A percentile compares a stretch with the other conserved stretches of the same genome.
These are phyloP conservation scores for Paelopatides confundens DNA, from an alignment of 53 echinoderm and acorn worm species.

Conservation along the genomic window DNA sequence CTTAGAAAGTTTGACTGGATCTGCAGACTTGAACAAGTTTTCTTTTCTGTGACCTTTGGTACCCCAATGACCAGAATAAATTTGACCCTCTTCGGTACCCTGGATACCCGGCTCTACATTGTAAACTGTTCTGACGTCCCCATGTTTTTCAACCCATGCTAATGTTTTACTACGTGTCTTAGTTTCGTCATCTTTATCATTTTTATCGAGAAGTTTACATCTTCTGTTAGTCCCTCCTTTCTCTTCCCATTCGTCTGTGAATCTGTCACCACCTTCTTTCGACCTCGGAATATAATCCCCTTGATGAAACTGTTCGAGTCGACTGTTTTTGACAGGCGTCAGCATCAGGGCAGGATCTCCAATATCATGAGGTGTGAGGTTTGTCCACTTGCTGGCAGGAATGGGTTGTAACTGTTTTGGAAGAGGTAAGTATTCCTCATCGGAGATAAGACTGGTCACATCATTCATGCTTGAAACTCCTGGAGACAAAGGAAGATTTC, in stretches of 20 bases:
- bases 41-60: not conserved
- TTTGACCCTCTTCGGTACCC: not conserved
- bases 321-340: conserved; percentile 21
- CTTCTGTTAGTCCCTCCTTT: not conserved
- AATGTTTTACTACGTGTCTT: not conserved
- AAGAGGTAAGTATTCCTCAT: conserved; percentile 43
- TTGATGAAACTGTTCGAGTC: not conserved
- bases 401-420: conserved; percentile 38
- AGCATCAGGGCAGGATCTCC: conserved; percentile 35
- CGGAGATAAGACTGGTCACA: conserved; percentile 10
- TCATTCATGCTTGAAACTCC: not conserved
- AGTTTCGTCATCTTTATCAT: not conserved
- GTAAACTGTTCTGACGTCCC: not conserved
- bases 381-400: conserved; percentile 25
- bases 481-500: not conserved
- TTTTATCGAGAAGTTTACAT: too few relatives aligned
- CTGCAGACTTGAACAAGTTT: not conserved
- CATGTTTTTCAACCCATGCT: conserved; percentile 41
- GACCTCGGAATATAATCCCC: not conserved
- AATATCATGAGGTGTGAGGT: not conserved
- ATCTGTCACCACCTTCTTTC: not conserved
- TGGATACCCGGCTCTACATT: not conserved
- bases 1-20: too few relatives aligned
- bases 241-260: not conserved
- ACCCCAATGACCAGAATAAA: not conserved